Percentiles rank a stretch among this genome's conserved stretches.
phyloP scores from a whole-genome alignment of 2,797 vertebrate species.

The Cyprinella venusta region DNA sequence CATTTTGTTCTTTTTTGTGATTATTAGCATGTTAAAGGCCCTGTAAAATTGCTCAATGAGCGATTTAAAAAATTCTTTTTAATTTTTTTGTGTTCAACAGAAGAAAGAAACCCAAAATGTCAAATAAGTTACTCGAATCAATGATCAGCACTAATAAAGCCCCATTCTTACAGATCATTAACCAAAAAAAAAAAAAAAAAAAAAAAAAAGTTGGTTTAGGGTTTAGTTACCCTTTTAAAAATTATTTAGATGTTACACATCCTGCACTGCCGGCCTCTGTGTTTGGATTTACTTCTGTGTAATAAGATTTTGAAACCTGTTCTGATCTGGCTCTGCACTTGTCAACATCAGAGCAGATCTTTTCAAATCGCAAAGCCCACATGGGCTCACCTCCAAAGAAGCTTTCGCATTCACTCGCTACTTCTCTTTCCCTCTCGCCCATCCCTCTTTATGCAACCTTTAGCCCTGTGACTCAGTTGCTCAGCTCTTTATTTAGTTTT shows the following conservation, averaged over 20 bases:
- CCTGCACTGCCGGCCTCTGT: background rate
- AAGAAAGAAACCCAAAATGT: too few species aligned
- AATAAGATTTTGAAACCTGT: conserved; percentile 25
- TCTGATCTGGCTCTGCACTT: background rate
- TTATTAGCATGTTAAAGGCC: background rate
- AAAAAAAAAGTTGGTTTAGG: too few species aligned
- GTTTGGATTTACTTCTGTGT: background rate
- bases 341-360: conserved; percentile 23
- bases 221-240: too few species aligned
- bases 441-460: conserved; percentile 47
- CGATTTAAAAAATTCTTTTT: too few species aligned
- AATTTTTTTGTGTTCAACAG: too few species aligned
- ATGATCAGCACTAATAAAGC: too few species aligned
- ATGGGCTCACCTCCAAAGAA: conserved; percentile 10
- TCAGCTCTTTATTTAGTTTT: conserved; percentile 20
- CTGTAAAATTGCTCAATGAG: background rate
- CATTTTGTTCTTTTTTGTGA: background rate
- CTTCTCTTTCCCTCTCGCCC: background rate
- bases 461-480: conserved; percentile 44
- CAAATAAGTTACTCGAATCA: background rate
- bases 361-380: conserved; percentile 16
- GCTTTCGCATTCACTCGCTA: background rate
- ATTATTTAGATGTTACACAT: background rate
- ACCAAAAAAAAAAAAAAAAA: too few species aligned
- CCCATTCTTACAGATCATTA: too few species aligned